Evolutionary conservation across 2,797 vertebrate species (phyloP), one percentile per base, ranked within the genome.

Genomic region (Apodemus agrarius): DNA sequence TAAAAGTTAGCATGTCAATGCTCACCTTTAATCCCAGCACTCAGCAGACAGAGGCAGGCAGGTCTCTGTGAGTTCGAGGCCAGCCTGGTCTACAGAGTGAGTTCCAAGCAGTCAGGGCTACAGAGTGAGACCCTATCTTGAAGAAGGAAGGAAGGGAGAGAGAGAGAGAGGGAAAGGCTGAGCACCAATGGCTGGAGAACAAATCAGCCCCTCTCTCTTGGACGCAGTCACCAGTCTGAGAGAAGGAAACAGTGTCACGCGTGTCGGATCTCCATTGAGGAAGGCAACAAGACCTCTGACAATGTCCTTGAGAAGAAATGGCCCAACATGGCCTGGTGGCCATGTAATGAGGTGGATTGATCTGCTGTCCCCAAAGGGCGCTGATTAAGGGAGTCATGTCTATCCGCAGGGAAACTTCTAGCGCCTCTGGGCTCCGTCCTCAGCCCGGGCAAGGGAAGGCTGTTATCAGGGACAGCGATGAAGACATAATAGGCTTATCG

Each of bases 401-500:
- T 84, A 92, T 94, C 96, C 79, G 16, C 52, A 93, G 96, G 96
- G 94, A 93, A 95, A 82, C 13, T 72, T 81, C 90, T 40, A n/a
- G 34, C 40, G 97, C 94, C 96, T 88, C 46, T 0, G 11, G 95
- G 97, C 94, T 89, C 82, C 87, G 85, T 94, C 82, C 92, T 91
- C 69, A 6, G 95, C 91, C 89, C 16, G 11, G 29, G 79, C 75
- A 52, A 91, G 80, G 1, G 0, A 78, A 79, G 40, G 10, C 86
- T 84, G 86, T 91, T 92, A 96, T n/a, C 84, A 21, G 46, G n/a
- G 89, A 78, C 86, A 29, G 40, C 4, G 40, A 88, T 95, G 94
- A 97, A 97, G 97, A 93, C 52, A 21, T 96, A 96, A 79, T 91
- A 90, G 92, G 89, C 85, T 96, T 81, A 89, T 94, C 94, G 72